A percentile compares a stretch with the other conserved stretches of the same genome.
Conservation (phyloP, 1,140 invertebrate species). For the Trachymyrmex septentrionalis region DNA sequence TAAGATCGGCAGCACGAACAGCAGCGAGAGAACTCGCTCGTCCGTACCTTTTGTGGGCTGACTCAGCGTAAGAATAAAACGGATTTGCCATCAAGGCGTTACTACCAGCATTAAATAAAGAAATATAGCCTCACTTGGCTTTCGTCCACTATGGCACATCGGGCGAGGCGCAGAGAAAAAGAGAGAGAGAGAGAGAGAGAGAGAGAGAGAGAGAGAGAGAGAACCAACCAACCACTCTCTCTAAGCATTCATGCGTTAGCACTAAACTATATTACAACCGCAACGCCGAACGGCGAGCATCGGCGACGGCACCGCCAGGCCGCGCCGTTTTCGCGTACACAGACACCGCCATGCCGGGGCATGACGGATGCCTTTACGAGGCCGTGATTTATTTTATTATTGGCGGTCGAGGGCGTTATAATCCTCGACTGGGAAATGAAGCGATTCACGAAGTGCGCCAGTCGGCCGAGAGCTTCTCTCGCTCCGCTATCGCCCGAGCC, state of each 20-base stretch:
- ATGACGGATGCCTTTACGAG: conserved; percentile 84
- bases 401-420: conserved; percentile 73
- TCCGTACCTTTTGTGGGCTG: conserved; percentile 73
- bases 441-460: conserved; percentile 77
- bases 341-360: conserved; percentile 47
- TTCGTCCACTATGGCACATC: conserved; percentile 74
- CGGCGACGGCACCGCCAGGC: conserved; percentile 47
- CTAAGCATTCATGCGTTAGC: conserved; percentile 81
- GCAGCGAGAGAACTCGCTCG: neutral
- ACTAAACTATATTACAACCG: conserved; percentile 82
- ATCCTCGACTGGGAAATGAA: conserved; percentile 79
- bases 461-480: neutral
- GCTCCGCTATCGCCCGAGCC: neutral
- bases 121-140: conserved; percentile 80
- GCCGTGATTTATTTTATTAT: conserved; percentile 84
- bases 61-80: conserved; percentile 83
- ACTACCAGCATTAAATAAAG: conserved; percentile 83
- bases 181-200: neutral
- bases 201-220: neutral
- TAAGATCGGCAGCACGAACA: conserved; percentile 45
- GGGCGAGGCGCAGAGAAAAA: neutral
- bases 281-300: conserved; percentile 62
- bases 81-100: conserved; percentile 80
- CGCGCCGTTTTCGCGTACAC: conserved; percentile 46
- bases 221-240: neutral